Evolutionary conservation across 2,113 vertebrate genomes (phyloP).

Genomic region (Pogona vitticeps): DNA sequence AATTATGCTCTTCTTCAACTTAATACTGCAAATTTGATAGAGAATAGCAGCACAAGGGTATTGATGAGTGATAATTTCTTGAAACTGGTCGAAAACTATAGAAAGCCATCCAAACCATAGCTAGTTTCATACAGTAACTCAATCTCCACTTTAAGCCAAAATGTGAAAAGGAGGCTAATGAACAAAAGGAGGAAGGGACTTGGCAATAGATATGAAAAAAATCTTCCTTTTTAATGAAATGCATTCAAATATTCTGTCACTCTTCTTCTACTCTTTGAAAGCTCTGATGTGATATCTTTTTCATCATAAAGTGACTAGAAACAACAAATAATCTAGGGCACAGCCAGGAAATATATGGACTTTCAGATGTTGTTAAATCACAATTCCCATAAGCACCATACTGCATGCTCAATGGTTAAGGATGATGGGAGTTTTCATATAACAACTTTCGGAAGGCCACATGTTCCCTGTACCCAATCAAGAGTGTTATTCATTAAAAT

Average conservation of each 20-base stretch:
- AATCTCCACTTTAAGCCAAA: neutral
- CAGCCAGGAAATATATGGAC: too few species aligned
- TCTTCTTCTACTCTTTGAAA: constrained; percentile 38
- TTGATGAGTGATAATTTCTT: neutral
- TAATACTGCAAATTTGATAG: neutral
- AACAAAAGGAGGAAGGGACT: neutral
- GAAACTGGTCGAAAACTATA: neutral
- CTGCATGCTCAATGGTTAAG: neutral
- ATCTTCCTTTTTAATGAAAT: neutral
- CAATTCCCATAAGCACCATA: neutral
- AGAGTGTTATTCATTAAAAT: neutral
- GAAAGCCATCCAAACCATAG: neutral
- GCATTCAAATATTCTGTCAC: constrained; percentile 16
- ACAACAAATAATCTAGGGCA: neutral
- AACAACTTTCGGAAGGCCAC: neutral
- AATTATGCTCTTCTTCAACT: neutral
- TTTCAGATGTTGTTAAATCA: neutral
- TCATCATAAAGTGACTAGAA: constrained; percentile 29
- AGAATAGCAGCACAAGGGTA: neutral
- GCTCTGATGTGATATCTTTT: constrained; percentile 36
- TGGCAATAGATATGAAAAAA: neutral
- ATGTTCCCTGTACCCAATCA: neutral
- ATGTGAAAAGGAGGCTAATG: neutral
- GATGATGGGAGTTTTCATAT: neutral
- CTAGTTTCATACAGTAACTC: neutral